Base-by-base conservation (phyloP, 1,140 invertebrate species). In the Palaemon carinicauda region DNA sequence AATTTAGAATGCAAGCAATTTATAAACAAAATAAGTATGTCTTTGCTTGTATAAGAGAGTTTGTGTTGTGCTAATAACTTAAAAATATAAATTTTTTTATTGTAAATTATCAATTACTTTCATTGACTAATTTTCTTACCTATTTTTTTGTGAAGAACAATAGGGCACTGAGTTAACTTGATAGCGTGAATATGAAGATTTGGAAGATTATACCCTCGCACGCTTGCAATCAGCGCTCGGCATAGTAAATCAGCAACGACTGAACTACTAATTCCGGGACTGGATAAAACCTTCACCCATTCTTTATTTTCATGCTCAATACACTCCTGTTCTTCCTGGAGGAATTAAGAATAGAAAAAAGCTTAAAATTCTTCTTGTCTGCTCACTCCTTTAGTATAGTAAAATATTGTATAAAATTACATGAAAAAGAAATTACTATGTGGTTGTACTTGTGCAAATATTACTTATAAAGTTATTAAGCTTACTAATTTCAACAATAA, bases 141-240 rank as follows among this genome's bases (percentile, higher is more conserved):
- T 33, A 84, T 84, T 24, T 84, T 84, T 24, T 84, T 84, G 17
- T 77, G 74, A 2, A 60, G 56, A 10, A 85, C 41, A 52, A 78
- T 78, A 29, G 74, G 53, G 29, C 82, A 77, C 54, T 84, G 82
- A 17, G 82, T 84, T 51, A 84, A 65, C 31, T 84, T 84, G 31
- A 84, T 84, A 21, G 82, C 82, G 29, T 84, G 82, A n/a, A 84
- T 84, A 31, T 84, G 82, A 12, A 84, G 82, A 52, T 54, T 84
- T 21, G 82, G 82, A 21, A 84, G 73, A 77, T 52, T 3, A 53
- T 78, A 84, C 21, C 82, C 82, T 29, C 74, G 82, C 33, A 77
- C 82, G 27, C 41, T 21, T 24, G 53, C 82, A 14, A 84, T 56
- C 5, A 84, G 82, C 17, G 82, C 82, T 17, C 82, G 82, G 21